Evolutionary conservation across 2,113 vertebrate species (phyloP).

Genomic region (Etia nguti): DNA sequence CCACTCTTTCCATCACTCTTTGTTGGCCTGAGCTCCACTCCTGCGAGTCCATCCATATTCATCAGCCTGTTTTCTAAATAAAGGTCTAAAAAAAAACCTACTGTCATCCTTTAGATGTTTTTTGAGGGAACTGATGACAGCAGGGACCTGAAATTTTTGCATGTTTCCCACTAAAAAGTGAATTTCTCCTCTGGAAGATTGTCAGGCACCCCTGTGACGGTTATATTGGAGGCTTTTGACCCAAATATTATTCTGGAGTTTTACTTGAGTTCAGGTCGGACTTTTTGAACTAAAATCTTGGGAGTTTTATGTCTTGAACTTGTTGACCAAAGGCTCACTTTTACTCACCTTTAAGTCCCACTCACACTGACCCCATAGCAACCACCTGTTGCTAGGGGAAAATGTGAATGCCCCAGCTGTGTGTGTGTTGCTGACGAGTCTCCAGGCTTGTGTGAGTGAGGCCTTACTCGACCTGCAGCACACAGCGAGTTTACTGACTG

Average conservation of each 20-base stretch:
- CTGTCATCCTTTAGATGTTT: background rate
- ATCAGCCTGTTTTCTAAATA: no score
- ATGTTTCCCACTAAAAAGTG: background rate
- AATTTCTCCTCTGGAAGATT: background rate
- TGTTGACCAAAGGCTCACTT: background rate
- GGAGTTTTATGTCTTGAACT: background rate
- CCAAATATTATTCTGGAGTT: background rate
- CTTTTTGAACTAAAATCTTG: background rate
- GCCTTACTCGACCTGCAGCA: background rate
- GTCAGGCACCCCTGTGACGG: background rate
- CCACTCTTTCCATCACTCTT: background rate
- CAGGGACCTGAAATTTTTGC: background rate
- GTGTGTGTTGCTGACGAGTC: background rate
- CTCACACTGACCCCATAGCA: background rate
- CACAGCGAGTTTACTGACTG: background rate
- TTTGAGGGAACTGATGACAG: background rate
- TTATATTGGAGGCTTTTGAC: rapidly evolving
- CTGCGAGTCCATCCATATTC: background rate
- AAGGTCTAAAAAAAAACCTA: background rate
- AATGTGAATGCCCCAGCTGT: background rate
- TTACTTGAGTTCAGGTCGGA: background rate
- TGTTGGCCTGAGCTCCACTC: background rate
- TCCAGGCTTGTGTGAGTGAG: background rate
- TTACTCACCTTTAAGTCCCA: background rate
- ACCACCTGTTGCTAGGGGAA: background rate